Conservation (phyloP, 2,797 vertebrate genomes). For the Sebastolobus alascanus region DNA sequence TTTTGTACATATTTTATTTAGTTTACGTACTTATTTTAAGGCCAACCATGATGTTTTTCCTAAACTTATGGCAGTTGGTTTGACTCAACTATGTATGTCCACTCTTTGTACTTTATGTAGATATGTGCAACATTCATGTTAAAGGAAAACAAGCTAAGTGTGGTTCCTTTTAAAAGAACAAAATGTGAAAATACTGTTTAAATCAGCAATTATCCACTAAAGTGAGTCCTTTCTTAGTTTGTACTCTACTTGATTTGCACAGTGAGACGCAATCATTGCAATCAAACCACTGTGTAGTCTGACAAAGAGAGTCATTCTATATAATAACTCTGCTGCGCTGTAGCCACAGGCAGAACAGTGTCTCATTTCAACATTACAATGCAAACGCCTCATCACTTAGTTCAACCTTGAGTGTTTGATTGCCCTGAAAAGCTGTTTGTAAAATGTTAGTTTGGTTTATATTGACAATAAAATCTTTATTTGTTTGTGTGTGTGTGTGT, state of each 20-base stretch:
- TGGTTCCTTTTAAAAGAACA: neutral
- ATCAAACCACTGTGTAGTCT: neutral
- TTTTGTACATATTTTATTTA: too few relatives aligned
- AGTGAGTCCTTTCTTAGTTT: neutral
- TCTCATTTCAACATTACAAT: constrained; percentile 2
- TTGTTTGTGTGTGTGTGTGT: neutral
- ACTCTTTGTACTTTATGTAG: neutral
- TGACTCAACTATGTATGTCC: neutral
- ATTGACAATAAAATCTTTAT: neutral
- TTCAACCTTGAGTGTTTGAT: neutral
- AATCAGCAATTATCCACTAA: neutral
- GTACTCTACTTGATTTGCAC: constrained; percentile 2
- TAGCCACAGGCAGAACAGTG: neutral
- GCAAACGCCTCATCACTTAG: neutral
- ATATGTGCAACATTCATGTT: neutral
- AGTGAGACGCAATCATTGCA: neutral
- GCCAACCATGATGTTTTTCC: too few relatives aligned
- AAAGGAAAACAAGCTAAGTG: neutral
- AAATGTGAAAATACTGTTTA: constrained; percentile 3
- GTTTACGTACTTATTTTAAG: too few relatives aligned
- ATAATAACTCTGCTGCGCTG: constrained; percentile 5
- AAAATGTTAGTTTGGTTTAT: neutral
- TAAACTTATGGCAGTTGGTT: too few relatives aligned
- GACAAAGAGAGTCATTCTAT: neutral
- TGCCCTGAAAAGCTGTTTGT: neutral